Percentiles rank a stretch among this genome's conserved stretches.
phyloP scores from a whole-genome alignment of 1,140 invertebrate genomes.

The Muscidifurax raptorellus region DNA sequence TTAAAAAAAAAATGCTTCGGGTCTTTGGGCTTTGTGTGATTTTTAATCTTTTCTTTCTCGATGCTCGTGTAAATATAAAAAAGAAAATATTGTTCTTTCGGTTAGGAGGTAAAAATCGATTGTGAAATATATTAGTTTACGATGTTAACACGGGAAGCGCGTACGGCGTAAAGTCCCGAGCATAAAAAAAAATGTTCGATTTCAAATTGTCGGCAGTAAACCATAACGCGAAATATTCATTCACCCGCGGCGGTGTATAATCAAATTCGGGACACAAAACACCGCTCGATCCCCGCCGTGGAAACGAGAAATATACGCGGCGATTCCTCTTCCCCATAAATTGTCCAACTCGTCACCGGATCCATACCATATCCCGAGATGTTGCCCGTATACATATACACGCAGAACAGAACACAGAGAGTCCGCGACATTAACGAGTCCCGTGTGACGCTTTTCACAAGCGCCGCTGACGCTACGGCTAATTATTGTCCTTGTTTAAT shows the following conservation, averaged over 20 bases:
- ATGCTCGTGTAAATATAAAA: no score
- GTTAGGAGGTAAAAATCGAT: no score
- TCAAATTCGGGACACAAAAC: neutral
- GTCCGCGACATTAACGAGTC: neutral
- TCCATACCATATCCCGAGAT: neutral
- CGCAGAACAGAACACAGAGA: neutral
- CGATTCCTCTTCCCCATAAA: neutral
- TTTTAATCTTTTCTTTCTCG: no score
- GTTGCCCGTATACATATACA: neutral
- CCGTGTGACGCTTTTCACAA: neutral
- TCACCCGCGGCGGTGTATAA: neutral
- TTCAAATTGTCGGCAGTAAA: no score
- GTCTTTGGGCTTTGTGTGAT: no score
- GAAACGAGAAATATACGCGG: neutral
- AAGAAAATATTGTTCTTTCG: no score
- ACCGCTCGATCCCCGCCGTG: neutral
- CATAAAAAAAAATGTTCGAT: no score
- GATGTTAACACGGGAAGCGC: no score
- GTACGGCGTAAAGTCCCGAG: no score
- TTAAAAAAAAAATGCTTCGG: neutral
- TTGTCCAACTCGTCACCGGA: neutral
- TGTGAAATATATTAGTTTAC: no score
- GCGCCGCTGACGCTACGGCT: neutral
- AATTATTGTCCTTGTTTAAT: conserved; percentile 41
- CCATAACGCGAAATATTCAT: no score